phyloP scores from a whole-genome alignment of 2,888 invertebrate species.

The Cinara cedri region DNA sequence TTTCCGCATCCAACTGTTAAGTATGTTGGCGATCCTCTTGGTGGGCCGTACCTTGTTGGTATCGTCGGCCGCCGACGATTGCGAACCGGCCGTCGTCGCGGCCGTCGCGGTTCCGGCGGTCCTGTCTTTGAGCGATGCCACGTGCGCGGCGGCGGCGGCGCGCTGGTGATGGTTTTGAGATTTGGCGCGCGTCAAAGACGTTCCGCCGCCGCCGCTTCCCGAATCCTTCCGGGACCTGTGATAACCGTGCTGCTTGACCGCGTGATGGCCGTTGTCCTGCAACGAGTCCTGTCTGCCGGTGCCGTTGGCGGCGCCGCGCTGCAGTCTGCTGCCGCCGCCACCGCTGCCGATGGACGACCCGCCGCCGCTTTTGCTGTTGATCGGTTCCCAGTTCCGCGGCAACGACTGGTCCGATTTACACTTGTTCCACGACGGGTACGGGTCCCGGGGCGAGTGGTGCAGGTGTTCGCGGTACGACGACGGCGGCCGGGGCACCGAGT shows the following conservation, averaged over 20 bases:
- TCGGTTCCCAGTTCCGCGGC: slow-evolving; percentile 61
- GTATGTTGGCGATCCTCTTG: slow-evolving; percentile 66
- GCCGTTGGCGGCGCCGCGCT: not conserved
- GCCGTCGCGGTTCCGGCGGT: slow-evolving; percentile 8
- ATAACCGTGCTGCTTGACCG: slow-evolving; percentile 60
- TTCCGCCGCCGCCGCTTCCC: slow-evolving; percentile 60
- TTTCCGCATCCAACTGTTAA: slow-evolving; percentile 65
- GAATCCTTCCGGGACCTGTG: slow-evolving; percentile 63
- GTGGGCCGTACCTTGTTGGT: slow-evolving; percentile 75
- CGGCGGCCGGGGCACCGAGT: slow-evolving; percentile 72
- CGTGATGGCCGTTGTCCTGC: slow-evolving; percentile 59
- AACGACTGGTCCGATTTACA: slow-evolving; percentile 46
- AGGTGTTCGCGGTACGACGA: slow-evolving; percentile 37
- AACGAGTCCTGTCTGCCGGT: slow-evolving; percentile 21
- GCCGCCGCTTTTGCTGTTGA: slow-evolving; percentile 14
- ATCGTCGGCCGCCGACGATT: slow-evolving; percentile 51
- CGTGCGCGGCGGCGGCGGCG: slow-evolving; percentile 41
- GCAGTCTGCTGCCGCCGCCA: not conserved
- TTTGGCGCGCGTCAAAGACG: slow-evolving; percentile 25
- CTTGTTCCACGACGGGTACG: slow-evolving; percentile 51
- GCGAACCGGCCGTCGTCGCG: not conserved
- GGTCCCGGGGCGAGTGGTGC: not conserved
- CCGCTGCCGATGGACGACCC: slow-evolving; percentile 45
- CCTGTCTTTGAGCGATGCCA: slow-evolving; percentile 54
- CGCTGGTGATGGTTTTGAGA: slow-evolving; percentile 57